Percentiles rank a stretch among this genome's conserved stretches.
phyloP scores from a whole-genome alignment of 2,797 vertebrate genomes.

The Amazonetta brasiliensis region DNA sequence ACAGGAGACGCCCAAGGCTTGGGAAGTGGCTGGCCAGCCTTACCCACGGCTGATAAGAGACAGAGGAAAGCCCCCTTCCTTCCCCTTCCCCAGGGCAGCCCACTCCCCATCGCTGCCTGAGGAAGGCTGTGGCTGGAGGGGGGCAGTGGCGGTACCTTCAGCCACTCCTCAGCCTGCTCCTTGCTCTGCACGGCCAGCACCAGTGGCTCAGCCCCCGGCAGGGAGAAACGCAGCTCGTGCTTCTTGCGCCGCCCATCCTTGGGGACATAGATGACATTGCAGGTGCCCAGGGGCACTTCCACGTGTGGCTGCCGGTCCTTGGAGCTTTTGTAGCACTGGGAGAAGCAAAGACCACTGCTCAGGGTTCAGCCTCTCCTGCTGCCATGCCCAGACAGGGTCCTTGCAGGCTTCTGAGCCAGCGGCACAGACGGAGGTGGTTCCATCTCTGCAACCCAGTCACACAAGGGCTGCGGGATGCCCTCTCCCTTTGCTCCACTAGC shows the following conservation, averaged over 20 bases:
- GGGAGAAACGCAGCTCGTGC: constrained; percentile 93
- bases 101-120: not conserved
- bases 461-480: not conserved
- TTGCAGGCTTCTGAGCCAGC: not conserved
- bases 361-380: not conserved
- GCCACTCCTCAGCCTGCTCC: constrained; percentile 97
- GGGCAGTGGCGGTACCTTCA: constrained; percentile 83
- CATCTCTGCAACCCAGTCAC: not conserved
- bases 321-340: constrained; percentile 96
- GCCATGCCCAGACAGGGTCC: fast-evolving
- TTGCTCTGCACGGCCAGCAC: constrained; percentile 95
- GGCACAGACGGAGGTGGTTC: not conserved
- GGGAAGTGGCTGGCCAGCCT: not conserved
- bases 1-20: not conserved
- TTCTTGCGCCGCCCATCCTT: constrained; percentile 97
- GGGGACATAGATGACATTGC: constrained; percentile 91
- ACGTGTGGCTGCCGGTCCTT: constrained; percentile 91
- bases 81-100: not conserved
- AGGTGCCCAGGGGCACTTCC: constrained; percentile 88
- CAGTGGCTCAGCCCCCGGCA: constrained; percentile 90
- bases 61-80: not conserved
- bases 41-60: not conserved
- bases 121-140: not conserved
- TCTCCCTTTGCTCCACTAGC: not conserved
- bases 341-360: not conserved